Percentiles rank a stretch among this genome's conserved stretches.
Evolutionary conservation across 2,113 vertebrate genomes (phyloP).

Genomic region (Indicator indicator): DNA sequence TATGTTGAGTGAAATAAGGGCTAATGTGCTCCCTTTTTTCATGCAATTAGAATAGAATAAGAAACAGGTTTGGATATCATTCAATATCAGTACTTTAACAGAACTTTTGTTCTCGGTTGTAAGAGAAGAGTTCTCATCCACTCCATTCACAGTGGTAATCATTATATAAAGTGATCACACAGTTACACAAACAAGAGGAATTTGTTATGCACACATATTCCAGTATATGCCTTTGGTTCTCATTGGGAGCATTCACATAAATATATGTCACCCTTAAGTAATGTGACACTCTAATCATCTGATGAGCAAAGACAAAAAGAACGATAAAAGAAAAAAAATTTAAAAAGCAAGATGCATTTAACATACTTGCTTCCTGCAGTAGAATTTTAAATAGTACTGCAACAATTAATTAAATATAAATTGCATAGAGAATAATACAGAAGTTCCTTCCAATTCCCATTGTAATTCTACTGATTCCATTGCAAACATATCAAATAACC

Average conservation of each 20-base stretch:
- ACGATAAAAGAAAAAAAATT: background rate
- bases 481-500: background rate
- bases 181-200: conserved; percentile 40
- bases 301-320: conserved; percentile 48
- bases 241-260: background rate
- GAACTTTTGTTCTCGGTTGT: background rate
- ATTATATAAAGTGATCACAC: background rate
- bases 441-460: background rate
- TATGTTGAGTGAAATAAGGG: background rate
- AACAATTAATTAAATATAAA: conserved; percentile 14
- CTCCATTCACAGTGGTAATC: background rate
- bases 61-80: background rate
- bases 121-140: background rate
- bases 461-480: background rate
- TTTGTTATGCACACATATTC: conserved; percentile 15
- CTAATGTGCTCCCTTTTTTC: background rate
- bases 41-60: background rate
- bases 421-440: background rate
- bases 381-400: conserved; percentile 2
- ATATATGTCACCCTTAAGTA: conserved; percentile 6
- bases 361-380: background rate
- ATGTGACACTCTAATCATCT: conserved; percentile 8
- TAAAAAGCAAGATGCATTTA: background rate
- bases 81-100: background rate
- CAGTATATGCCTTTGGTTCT: conserved; percentile 11